Conservation (phyloP, 2,888 invertebrate genomes). For the Drosophila koepferae region DNA sequence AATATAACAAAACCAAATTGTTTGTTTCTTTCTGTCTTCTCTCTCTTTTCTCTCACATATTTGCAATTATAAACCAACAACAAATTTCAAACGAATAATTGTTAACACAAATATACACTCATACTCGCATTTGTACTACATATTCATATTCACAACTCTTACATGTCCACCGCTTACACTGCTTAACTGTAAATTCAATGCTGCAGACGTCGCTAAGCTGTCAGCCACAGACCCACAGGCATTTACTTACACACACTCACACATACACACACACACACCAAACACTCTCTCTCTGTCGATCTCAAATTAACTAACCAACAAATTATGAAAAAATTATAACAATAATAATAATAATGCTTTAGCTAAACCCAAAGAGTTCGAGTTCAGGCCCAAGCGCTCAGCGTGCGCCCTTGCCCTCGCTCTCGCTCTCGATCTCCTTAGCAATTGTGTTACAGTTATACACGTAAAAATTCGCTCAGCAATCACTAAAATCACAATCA, state of each 20-base stretch:
- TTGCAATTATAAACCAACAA: no score
- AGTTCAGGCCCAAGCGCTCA: conserved; percentile 22
- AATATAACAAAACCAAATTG: no score
- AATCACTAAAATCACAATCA: conserved; percentile 14
- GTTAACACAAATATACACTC: no score
- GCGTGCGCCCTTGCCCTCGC: conserved; percentile 17
- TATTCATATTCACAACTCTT: no score
- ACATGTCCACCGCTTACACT: not conserved
- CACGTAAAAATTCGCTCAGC: conserved; percentile 41
- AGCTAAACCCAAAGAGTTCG: conserved; percentile 33
- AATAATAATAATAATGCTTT: conserved; percentile 56
- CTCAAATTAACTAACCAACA: conserved; percentile 43
- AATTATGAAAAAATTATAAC: not conserved
- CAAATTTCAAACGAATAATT: no score
- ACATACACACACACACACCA: conserved; percentile 17
- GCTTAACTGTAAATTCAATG: conserved; percentile 22
- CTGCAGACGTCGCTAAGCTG: no score
- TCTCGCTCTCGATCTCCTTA: conserved; percentile 24
- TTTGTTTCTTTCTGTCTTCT: no score
- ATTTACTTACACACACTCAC: no score
- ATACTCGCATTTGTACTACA: no score
- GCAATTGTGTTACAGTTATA: conserved; percentile 21
- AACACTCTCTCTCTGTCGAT: conserved; percentile 1
- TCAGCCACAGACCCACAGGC: no score
- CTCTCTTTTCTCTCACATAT: no score